phyloP scores from a whole-genome alignment of 2,797 vertebrate genomes.

The Ctenopoma multispine region DNA sequence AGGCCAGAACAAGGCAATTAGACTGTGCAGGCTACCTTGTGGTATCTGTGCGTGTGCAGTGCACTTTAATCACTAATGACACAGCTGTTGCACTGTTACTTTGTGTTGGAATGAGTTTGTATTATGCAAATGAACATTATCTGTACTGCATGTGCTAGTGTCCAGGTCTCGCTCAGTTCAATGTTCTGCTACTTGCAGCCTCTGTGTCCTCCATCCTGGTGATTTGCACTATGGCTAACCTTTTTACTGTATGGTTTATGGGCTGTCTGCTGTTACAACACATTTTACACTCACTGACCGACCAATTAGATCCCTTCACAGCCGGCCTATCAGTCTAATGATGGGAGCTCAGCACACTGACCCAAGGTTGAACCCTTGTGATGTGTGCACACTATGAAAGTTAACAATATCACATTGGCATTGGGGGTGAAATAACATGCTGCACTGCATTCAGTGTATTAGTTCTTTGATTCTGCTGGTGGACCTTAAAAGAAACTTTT shows the following conservation, averaged over 20 bases:
- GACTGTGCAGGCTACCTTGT: conserved; percentile 50
- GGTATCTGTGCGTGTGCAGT: conserved; percentile 45
- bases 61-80: conserved; percentile 72
- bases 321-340: conserved; percentile 69
- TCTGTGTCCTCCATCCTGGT: conserved; percentile 39
- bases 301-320: conserved; percentile 75
- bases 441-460: not conserved
- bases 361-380: conserved; percentile 62
- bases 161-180: conserved; percentile 40
- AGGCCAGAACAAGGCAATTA: conserved; percentile 74
- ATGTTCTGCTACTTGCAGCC: conserved; percentile 30
- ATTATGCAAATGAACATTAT: conserved; percentile 23
- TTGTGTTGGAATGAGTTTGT: conserved; percentile 8
- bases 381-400: conserved; percentile 40
- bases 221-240: conserved; percentile 47
- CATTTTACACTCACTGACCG: conserved; percentile 70
- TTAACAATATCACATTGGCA: conserved; percentile 16
- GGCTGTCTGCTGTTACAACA: conserved; percentile 66
- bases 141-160: conserved; percentile 29
- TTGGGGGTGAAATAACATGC: conserved; percentile 1
- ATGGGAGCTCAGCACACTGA: conserved; percentile 70
- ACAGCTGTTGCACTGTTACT: conserved; percentile 53
- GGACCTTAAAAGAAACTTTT: not conserved
- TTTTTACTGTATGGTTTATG: conserved; percentile 57
- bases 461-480: not conserved